A percentile compares a stretch with the other conserved stretches of the same genome.
phyloP scores from a whole-genome alignment of 2,113 vertebrate species.

The Megatriorchis doriae region DNA sequence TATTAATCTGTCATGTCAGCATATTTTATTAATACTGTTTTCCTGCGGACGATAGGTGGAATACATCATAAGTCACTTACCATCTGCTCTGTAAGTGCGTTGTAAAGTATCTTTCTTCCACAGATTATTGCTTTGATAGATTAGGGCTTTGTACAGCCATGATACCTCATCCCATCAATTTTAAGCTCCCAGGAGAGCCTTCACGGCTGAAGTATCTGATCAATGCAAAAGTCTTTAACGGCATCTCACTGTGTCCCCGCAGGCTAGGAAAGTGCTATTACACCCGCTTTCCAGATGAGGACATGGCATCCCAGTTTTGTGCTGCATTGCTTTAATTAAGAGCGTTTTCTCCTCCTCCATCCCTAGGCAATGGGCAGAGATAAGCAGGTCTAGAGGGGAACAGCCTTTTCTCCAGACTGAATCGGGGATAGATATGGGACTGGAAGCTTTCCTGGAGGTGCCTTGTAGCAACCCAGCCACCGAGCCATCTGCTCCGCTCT shows the following conservation, averaged over 20 bases:
- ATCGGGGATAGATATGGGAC: neutral
- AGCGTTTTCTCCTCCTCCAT: neutral
- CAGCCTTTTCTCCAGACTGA: neutral
- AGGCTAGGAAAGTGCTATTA: neutral
- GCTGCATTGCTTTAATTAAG: neutral
- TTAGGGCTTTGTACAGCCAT: neutral
- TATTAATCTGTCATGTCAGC: conserved; percentile 40
- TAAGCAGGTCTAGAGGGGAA: neutral
- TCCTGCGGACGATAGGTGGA: neutral
- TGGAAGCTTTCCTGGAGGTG: neutral
- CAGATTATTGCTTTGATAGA: conserved; percentile 37
- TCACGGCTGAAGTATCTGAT: neutral
- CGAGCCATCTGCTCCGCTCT: neutral
- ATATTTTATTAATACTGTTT: conserved; percentile 23
- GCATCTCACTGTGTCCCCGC: neutral
- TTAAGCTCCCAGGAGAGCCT: neutral
- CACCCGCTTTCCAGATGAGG: neutral
- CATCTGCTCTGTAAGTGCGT: conserved; percentile 10
- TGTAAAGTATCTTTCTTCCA: conserved; percentile 22
- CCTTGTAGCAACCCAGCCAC: neutral
- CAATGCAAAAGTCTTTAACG: neutral
- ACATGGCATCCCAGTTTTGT: neutral
- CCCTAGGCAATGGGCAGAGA: neutral
- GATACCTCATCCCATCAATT: conserved; percentile 2
- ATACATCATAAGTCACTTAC: conserved; percentile 20